Evolutionary conservation across 2,113 vertebrate genomes (phyloP), one percentile per base, ranked within the genome.

Genomic region (Ibidorhyncha struthersii): DNA sequence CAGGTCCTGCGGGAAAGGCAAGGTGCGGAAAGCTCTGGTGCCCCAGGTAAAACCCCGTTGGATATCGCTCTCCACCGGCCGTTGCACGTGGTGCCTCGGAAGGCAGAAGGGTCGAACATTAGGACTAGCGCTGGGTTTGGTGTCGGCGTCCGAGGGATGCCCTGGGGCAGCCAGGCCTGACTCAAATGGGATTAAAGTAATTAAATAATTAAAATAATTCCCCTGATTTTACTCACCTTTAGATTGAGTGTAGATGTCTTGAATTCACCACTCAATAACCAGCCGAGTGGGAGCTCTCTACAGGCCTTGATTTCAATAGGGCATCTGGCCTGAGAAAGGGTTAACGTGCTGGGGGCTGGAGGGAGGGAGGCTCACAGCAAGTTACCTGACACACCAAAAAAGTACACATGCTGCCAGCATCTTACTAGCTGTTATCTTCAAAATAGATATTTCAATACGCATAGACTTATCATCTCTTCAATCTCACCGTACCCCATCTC

Each of bases 31-130:
- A 49, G 12, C 79, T 58, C 49, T 6, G 22, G 25, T n/a, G 3
- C 7, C 12, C 6, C 82, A 92, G 95, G 95, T 94, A 90, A 93
- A 32, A 1, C 25, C 0, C 5, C 1, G 2, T 1, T 5, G 76
- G 82, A 7, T 15, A 1, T 7, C 1, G 19, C 6, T 0, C 4
- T 9, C 7, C 14, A 0, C 6, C 1, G 2, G 45, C 38, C 2
- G 1, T 14, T 1, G 27, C 23, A 1, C 0, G 8, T 0, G 2
- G 2, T 1, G 58, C 38, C 9, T 9, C 0, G 1, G 47, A 4
- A 3, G 13, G 50, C 32, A 3, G 32, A 10, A 53, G 50, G 67
- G 41, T 10, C 1, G 17, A 2, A 4, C 8, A 0, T 1, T 1
- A 1, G 34, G 72, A 6, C 0, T 3, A 7, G 72, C 23, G 50